phyloP scores from a whole-genome alignment of 1,140 invertebrate genomes.

The Drosophila santomea region DNA sequence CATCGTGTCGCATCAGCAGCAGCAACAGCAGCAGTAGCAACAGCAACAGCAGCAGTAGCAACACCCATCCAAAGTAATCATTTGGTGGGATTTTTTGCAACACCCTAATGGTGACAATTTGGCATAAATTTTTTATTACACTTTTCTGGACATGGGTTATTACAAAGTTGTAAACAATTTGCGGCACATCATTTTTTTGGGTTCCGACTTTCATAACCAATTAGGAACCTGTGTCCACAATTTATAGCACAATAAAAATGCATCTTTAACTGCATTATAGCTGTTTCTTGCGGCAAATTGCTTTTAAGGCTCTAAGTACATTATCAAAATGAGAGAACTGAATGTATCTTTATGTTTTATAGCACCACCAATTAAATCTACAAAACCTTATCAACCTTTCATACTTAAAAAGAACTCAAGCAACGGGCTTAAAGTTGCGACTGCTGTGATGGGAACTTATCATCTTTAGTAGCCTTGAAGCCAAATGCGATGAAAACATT shows the following conservation, averaged over 20 bases:
- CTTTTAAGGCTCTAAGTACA: not conserved
- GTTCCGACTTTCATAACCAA: conserved; percentile 15
- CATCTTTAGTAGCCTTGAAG: conserved; percentile 20
- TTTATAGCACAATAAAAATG: conserved; percentile 1
- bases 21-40: not conserved
- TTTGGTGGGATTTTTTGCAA: conserved; percentile 33
- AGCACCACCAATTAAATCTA: too few relatives aligned
- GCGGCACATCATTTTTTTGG: conserved; percentile 4
- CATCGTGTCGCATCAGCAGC: conserved; percentile 41
- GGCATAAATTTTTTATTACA: conserved; percentile 66
- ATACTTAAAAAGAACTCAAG: not conserved
- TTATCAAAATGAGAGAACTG: too few relatives aligned
- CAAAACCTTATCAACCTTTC: too few relatives aligned
- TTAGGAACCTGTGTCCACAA: conserved; percentile 9
- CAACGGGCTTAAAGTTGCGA: not conserved
- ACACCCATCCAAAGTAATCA: conserved; percentile 32
- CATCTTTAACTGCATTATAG: conserved; percentile 8
- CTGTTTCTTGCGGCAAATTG: not conserved
- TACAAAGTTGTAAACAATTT: conserved; percentile 71
- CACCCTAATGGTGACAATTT: conserved; percentile 54
- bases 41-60: not conserved
- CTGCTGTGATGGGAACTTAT: not conserved
- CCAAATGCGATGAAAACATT: conserved; percentile 49
- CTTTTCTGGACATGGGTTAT: conserved; percentile 54
- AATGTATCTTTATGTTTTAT: not conserved